Base-by-base conservation (phyloP, 2,888 invertebrate species). In the Tuta absoluta region DNA sequence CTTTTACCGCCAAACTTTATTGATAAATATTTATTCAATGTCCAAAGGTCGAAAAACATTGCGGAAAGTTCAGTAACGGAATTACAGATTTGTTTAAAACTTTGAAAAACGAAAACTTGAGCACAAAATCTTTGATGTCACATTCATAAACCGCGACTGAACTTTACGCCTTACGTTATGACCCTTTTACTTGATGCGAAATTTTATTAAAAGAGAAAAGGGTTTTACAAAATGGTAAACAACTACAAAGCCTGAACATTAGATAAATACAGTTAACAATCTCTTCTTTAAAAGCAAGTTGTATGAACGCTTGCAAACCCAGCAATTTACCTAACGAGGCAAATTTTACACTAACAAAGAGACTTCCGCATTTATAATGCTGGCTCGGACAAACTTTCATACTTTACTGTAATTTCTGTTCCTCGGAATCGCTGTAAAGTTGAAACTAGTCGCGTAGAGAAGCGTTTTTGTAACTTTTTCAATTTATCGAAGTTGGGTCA, bases 381-480 rank as follows among this genome's bases (percentile, higher is more conserved):
- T 33, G 56, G 56, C 21, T 37, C 38, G 58, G 60, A 60, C 45
- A 19, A 60, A 60, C 60, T 60, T 60, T 38, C 41, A 60, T 38
- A 60, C 24, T 60, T 60, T 45, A 60, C 45, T 45, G 38, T 45
- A 60, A 60, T 60, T 60, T 45, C 45, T 24, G 60, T 41, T 56
- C 41, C 41, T 19, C 37, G 37, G 58, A 17, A 19, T 58, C 37
- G 14, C 37, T 37, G 38, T 37, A 37, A 58, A 58, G 58, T 58
- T 37, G 38, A 38, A 21, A 58, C 37, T 38, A 56, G 56, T 17
- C 33, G 58, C 21, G 58, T 33, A 59, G 59, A 49, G 38, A 19
- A 38, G 60, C 45, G 60, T 60, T 60, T 56, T 60, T 45, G 60
- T 14, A 60, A 60, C 60, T 60, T 60, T 60, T 60, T 60, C 60